Conservation (phyloP, 1,140 invertebrate species). For the Lasioglossum baleicum region DNA sequence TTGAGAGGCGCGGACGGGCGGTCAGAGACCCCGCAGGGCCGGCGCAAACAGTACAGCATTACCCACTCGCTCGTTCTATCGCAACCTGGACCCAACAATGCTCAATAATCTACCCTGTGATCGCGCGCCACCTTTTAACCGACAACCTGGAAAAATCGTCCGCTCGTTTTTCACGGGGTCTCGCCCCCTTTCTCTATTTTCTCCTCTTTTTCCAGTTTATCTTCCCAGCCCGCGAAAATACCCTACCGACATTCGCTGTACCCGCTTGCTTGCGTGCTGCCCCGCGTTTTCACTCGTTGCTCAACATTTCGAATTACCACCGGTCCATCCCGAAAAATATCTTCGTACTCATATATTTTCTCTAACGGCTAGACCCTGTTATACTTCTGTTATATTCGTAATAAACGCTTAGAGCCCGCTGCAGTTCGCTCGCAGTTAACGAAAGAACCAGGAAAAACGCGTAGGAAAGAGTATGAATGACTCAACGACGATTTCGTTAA, state of each 20-base stretch:
- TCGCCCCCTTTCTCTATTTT: neutral
- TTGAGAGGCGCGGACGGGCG: conserved; percentile 80
- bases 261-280: neutral
- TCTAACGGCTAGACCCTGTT: too few species aligned
- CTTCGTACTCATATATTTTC: too few species aligned
- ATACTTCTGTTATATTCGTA: too few species aligned
- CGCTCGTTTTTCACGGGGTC: conserved; percentile 24
- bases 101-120: conserved; percentile 70
- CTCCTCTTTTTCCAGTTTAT: neutral
- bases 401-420: too few species aligned
- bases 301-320: too few species aligned
- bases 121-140: conserved; percentile 59
- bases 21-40: conserved; percentile 80
- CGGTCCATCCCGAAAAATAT: too few species aligned
- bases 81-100: conserved; percentile 77
- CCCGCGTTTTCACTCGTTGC: neutral
- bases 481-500: conserved; percentile 26
- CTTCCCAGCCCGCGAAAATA: too few species aligned
- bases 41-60: conserved; percentile 79
- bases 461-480: neutral
- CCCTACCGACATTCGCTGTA: neutral
- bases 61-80: conserved; percentile 78
- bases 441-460: neutral
- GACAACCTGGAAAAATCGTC: conserved; percentile 50
- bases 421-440: neutral